phyloP scores from a whole-genome alignment of 2,888 invertebrate species.

The Omphaloscelis lunosa region DNA sequence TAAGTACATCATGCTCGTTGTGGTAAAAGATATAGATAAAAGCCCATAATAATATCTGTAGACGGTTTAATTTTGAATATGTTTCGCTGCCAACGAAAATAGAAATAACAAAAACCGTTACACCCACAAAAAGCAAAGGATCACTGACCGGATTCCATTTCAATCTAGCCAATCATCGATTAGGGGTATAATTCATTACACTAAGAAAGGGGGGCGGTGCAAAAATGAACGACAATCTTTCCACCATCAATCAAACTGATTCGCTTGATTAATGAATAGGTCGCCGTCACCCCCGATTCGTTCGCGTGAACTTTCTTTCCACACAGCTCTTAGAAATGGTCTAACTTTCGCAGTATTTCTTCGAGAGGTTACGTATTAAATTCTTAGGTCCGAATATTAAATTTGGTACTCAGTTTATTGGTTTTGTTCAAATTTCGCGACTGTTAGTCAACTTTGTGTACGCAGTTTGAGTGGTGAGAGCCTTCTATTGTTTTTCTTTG shows the following conservation, averaged over 20 bases:
- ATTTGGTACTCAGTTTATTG: constrained; percentile 64
- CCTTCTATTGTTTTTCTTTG: constrained; percentile 54
- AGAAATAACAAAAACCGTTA: constrained; percentile 13
- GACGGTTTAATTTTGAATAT: background rate
- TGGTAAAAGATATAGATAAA: background rate
- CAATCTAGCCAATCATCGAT: constrained; percentile 54
- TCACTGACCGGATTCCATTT: constrained; percentile 52
- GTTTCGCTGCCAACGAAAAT: background rate
- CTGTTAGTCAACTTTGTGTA: constrained; percentile 55
- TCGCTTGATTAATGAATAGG: constrained; percentile 67
- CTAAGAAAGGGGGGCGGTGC: constrained; percentile 52
- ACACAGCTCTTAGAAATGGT: constrained; percentile 45
- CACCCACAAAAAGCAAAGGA: constrained; percentile 43
- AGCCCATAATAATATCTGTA: background rate
- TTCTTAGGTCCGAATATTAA: constrained; percentile 64
- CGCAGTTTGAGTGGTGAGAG: constrained; percentile 40
- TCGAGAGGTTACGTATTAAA: constrained; percentile 58
- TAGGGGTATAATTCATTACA: constrained; percentile 63
- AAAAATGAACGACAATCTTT: constrained; percentile 66
- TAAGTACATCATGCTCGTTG: background rate
- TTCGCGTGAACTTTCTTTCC: constrained; percentile 52
- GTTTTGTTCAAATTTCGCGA: constrained; percentile 62
- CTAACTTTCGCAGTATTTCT: constrained; percentile 67
- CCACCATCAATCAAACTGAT: constrained; percentile 65
- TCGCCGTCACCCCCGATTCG: constrained; percentile 41